phyloP scores from a whole-genome alignment of 2,797 vertebrate genomes.

The Eremophila alpestris region DNA sequence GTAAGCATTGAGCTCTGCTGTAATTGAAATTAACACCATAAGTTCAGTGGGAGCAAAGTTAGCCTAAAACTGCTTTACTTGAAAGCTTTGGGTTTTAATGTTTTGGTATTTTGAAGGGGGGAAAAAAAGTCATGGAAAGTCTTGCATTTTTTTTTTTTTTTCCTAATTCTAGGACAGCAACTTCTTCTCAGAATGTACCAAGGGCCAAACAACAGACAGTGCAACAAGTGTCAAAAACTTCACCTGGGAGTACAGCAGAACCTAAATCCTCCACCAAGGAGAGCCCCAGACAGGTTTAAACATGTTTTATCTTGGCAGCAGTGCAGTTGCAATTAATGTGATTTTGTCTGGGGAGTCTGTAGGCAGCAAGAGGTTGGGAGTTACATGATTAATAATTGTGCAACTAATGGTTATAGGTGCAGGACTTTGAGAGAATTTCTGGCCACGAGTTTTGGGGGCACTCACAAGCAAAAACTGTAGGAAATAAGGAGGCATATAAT shows the following conservation, averaged over 20 bases:
- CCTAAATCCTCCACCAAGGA: conserved; percentile 66
- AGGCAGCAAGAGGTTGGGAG: neutral
- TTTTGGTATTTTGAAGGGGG: neutral
- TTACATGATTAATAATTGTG: neutral
- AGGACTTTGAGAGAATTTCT: neutral
- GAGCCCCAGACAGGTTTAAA: conserved; percentile 65
- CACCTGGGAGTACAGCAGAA: conserved; percentile 42
- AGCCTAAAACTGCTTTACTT: neutral
- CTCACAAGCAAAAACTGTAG: neutral
- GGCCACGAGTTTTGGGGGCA: neutral
- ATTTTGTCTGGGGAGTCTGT: neutral
- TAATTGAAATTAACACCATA: neutral
- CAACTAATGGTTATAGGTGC: neutral
- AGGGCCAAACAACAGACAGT: conserved; percentile 58
- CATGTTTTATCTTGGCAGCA: neutral
- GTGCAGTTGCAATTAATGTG: neutral
- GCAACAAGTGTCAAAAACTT: conserved; percentile 62
- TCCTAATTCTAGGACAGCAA: conserved; percentile 61
- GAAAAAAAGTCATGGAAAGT: neutral
- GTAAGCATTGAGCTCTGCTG: neutral
- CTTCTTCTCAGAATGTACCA: conserved; percentile 72
- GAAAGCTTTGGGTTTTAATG: neutral
- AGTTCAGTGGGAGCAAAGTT: neutral
- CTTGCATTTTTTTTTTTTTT: neutral
- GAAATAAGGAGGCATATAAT: neutral